Conservation (phyloP, 2,113 vertebrate genomes). For the Platichthys stellatus region DNA sequence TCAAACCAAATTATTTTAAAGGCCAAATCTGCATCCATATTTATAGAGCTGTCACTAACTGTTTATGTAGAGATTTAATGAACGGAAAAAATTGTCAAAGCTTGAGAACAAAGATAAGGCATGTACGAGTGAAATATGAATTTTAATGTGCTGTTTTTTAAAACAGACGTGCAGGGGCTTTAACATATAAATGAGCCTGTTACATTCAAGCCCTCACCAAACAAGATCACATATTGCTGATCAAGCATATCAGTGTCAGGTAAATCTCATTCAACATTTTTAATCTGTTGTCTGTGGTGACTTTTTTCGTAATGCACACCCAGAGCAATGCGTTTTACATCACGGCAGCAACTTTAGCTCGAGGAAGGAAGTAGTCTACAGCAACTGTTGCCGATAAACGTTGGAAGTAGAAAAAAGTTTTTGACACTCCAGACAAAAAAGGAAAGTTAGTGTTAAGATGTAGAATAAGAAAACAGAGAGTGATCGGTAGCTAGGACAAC, state of each 20-base stretch:
- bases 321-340: background rate
- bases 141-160: slow-evolving; percentile 25
- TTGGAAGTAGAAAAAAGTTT: background rate
- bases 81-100: background rate
- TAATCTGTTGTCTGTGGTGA: background rate
- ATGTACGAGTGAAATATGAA: background rate
- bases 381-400: background rate
- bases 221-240: background rate
- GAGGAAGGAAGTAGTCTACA: background rate
- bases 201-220: background rate
- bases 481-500: background rate
- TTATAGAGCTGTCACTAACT: slow-evolving; percentile 7
- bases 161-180: background rate
- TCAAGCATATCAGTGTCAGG: background rate
- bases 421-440: background rate
- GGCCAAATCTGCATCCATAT: slow-evolving; percentile 31
- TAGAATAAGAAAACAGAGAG: too few relatives aligned
- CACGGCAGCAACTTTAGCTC: background rate
- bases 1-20: slow-evolving; percentile 39
- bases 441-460: background rate
- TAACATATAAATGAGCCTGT: background rate
- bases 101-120: slow-evolving; percentile 10
- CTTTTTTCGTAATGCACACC: background rate
- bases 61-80: slow-evolving; percentile 30
- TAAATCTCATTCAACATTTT: too few relatives aligned